Percentiles rank a stretch among this genome's conserved stretches.
These are phyloP conservation scores for rabbit (Oryctolagus cuniculus) DNA, from an alignment of 2,113 vertebrate genomes.

Conservation along the genomic window DNA sequence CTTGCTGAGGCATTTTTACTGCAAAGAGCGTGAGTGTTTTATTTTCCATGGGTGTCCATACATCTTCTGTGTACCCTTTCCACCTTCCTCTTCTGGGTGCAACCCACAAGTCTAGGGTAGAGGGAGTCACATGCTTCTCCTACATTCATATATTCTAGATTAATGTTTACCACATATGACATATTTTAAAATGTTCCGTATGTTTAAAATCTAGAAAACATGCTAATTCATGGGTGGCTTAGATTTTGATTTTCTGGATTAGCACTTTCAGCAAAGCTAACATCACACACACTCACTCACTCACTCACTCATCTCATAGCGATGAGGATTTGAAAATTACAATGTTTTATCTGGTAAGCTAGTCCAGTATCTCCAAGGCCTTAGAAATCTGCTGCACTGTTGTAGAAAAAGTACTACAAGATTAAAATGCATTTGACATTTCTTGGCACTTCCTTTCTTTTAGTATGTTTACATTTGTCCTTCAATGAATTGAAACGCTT, in stretches of 20 bases:
- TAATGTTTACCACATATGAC: neutral
- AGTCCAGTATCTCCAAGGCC: neutral
- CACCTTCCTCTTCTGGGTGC: neutral
- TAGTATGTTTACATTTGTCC: neutral
- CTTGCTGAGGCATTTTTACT: neutral
- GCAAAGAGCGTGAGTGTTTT: neutral
- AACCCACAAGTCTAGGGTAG: neutral
- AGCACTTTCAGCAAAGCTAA: neutral
- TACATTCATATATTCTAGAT: neutral
- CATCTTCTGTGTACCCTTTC: neutral
- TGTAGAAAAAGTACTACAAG: neutral
- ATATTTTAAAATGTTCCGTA: neutral
- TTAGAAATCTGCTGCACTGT: neutral
- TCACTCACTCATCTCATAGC: neutral
- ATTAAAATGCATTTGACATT: slow-evolving; percentile 56
- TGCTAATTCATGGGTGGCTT: neutral
- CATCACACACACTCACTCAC: too few species aligned
- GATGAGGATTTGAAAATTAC: neutral
- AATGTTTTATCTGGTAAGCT: neutral
- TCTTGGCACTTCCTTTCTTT: slow-evolving; percentile 39
- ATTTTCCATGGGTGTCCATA: neutral
- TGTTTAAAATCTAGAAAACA: neutral
- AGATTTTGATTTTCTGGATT: neutral
- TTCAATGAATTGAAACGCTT: neutral
- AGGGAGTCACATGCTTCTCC: neutral